phyloP scores from a whole-genome alignment of 2,888 invertebrate species.

The Serripes groenlandicus region DNA sequence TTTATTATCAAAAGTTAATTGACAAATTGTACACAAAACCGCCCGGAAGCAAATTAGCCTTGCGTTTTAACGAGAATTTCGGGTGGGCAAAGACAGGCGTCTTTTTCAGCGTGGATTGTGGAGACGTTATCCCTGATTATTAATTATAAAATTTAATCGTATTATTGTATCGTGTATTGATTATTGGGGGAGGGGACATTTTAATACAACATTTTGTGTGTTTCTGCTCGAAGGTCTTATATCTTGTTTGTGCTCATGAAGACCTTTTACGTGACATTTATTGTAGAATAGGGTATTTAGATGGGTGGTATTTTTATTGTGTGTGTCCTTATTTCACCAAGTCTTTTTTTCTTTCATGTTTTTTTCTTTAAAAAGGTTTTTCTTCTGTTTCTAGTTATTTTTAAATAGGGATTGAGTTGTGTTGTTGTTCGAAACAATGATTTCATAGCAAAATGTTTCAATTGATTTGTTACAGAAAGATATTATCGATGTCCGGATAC shows the following conservation, averaged over 20 bases:
- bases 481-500: too few relatives aligned
- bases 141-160: conserved; percentile 32
- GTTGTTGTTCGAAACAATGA: too few relatives aligned
- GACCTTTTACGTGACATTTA: background rate
- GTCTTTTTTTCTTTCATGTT: too few relatives aligned
- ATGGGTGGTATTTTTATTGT: conserved; percentile 19
- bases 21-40: conserved; percentile 38
- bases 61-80: conserved; percentile 13
- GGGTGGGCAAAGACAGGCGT: conserved; percentile 37
- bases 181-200: background rate
- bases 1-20: conserved; percentile 60
- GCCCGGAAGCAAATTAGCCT: conserved; percentile 29
- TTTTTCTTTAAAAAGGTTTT: too few relatives aligned
- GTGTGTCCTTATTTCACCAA: too few relatives aligned
- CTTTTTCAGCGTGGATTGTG: conserved; percentile 9
- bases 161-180: conserved; percentile 24
- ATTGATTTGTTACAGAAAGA: too few relatives aligned
- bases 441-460: too few relatives aligned
- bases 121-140: background rate
- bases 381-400: too few relatives aligned
- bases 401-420: too few relatives aligned
- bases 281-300: background rate
- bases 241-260: background rate
- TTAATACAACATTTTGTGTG: conserved; percentile 3
- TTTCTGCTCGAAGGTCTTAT: conserved; percentile 6